phyloP scores from a whole-genome alignment of 2,888 invertebrate species.

The Rhamnusium bicolor region DNA sequence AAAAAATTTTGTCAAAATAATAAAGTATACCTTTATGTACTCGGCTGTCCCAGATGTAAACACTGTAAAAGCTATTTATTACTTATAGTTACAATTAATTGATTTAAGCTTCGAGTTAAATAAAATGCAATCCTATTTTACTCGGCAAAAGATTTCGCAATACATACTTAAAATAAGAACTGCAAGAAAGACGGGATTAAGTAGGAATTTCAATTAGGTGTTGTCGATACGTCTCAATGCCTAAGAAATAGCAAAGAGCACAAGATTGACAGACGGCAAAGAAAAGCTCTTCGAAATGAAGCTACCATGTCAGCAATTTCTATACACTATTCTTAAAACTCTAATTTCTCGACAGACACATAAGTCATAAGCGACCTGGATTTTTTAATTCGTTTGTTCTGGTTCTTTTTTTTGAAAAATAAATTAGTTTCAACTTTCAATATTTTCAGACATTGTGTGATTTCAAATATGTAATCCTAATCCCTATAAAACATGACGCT shows the following conservation, averaged over 20 bases:
- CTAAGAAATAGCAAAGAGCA: neutral
- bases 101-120: neutral
- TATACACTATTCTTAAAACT: neutral
- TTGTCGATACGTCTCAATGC: neutral
- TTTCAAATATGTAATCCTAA: too few relatives aligned
- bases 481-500: too few relatives aligned
- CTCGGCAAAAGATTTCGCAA: neutral
- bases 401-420: too few relatives aligned
- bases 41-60: too few relatives aligned
- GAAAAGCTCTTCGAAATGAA: neutral
- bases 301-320: neutral
- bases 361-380: neutral
- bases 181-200: neutral
- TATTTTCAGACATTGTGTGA: too few relatives aligned
- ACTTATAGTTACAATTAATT: too few relatives aligned
- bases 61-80: too few relatives aligned
- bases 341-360: neutral
- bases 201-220: neutral
- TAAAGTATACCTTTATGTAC: too few relatives aligned
- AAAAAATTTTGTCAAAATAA: too few relatives aligned
- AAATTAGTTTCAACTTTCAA: too few relatives aligned
- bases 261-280: neutral
- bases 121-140: neutral
- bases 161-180: neutral
- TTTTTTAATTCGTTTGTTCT: too few relatives aligned